phyloP scores from a whole-genome alignment of 2,113 vertebrate genomes.

The Lutjanus erythropterus region DNA sequence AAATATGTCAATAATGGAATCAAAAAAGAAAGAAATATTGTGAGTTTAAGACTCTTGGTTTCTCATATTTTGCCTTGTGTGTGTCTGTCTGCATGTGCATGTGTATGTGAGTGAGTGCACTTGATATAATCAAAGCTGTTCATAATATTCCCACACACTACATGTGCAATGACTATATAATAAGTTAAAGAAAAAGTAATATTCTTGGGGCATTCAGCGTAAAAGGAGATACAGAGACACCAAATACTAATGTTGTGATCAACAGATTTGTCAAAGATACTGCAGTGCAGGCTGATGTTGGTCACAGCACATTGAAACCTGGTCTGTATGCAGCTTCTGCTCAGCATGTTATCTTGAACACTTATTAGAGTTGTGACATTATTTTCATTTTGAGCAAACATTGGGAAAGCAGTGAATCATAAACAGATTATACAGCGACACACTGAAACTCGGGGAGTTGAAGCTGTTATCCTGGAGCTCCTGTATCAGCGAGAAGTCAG shows the following conservation, averaged over 20 bases:
- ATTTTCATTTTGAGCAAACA: conserved; percentile 1
- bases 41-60: no score
- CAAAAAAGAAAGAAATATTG: no score
- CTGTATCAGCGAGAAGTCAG: neutral
- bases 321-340: neutral
- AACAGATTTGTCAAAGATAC: conserved; percentile 3
- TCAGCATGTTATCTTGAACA: neutral
- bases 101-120: neutral
- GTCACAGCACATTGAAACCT: neutral
- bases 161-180: neutral
- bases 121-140: neutral
- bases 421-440: neutral
- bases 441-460: neutral
- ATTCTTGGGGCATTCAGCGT: neutral
- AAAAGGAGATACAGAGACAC: neutral
- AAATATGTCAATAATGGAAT: no score
- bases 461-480: neutral
- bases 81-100: neutral
- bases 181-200: neutral
- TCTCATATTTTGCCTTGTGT: neutral
- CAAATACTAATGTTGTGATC: neutral
- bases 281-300: neutral
- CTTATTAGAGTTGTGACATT: neutral
- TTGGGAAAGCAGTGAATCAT: neutral
- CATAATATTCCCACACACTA: neutral